phyloP scores from a whole-genome alignment of 2,888 invertebrate genomes.

The Leptinotarsa juncta region DNA sequence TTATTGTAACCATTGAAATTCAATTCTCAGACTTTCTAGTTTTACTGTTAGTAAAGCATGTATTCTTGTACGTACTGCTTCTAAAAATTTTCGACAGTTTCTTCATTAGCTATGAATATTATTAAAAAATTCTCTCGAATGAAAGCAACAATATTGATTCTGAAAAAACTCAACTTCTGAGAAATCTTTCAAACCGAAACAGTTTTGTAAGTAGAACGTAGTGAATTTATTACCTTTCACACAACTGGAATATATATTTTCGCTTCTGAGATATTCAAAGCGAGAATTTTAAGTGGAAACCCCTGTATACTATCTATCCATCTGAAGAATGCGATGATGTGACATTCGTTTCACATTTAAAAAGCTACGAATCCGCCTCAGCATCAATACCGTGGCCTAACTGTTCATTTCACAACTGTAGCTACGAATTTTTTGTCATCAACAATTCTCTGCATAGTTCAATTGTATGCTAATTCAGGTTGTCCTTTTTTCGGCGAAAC shows the following conservation, averaged over 20 bases:
- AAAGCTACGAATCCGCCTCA: conserved; percentile 11
- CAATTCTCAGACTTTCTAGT: no score
- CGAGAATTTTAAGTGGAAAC: neutral
- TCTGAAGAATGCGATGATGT: conserved; percentile 9
- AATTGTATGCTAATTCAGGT: conserved; percentile 42
- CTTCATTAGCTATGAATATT: no score
- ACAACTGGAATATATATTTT: neutral
- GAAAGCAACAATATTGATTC: no score
- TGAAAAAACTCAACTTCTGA: no score
- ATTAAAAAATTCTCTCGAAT: no score
- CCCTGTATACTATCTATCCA: conserved; percentile 1
- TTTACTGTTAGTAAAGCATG: no score
- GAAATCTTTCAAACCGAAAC: no score
- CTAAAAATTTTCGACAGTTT: no score
- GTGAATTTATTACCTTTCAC: neutral
- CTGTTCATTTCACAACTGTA: conserved; percentile 26
- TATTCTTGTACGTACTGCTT: no score
- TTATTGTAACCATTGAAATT: no score
- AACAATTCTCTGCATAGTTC: conserved; percentile 34
- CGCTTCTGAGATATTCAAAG: neutral
- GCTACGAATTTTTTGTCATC: conserved; percentile 38
- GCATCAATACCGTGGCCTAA: conserved; percentile 20
- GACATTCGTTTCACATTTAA: conserved; percentile 12
- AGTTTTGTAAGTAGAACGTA: neutral
- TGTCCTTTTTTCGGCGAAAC: conserved; percentile 38